A percentile compares a stretch with the other conserved stretches of the same genome.
Evolutionary conservation across 2,797 vertebrate species (phyloP).

Genomic region (Steatocranus sp.): DNA sequence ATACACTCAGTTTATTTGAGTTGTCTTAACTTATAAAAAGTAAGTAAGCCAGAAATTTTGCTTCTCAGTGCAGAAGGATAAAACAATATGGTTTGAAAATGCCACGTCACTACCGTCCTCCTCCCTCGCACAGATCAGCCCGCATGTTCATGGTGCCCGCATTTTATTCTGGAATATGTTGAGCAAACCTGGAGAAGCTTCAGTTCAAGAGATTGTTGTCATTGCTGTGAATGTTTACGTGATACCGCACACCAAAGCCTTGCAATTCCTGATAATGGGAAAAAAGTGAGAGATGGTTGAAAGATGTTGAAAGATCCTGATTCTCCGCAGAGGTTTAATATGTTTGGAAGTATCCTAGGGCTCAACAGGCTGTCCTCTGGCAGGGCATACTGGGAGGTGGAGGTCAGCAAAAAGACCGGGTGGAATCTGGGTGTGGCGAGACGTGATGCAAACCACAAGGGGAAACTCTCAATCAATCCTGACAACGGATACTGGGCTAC

Average conservation of each 20-base stretch:
- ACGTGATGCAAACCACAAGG: conserved; percentile 1
- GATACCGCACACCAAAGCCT: conserved; percentile 40
- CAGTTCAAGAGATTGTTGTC: too few relatives aligned
- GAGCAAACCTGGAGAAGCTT: too few relatives aligned
- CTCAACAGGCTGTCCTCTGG: conserved; percentile 8
- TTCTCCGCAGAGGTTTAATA: background rate
- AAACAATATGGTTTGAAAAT: too few relatives aligned
- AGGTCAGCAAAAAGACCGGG: conserved; percentile 22
- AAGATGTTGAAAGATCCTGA: background rate
- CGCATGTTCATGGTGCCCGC: too few relatives aligned
- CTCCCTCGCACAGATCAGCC: too few relatives aligned
- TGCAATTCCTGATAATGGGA: conserved; percentile 12
- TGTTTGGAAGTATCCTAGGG: conserved; percentile 28
- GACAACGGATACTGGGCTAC: conserved; percentile 30
- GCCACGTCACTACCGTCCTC: too few relatives aligned
- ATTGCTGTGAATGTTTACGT: too few relatives aligned
- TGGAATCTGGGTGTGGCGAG: conserved; percentile 52
- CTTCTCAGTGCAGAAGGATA: too few relatives aligned
- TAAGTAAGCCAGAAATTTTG: too few relatives aligned
- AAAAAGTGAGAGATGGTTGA: conserved; percentile 5
- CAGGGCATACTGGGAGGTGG: conserved; percentile 50
- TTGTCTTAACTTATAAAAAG: too few relatives aligned
- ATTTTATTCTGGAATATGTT: too few relatives aligned
- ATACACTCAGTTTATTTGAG: too few relatives aligned
- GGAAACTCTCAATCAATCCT: background rate